Conservation (phyloP, 1,140 invertebrate species). For the Hylaeus volcanicus region DNA sequence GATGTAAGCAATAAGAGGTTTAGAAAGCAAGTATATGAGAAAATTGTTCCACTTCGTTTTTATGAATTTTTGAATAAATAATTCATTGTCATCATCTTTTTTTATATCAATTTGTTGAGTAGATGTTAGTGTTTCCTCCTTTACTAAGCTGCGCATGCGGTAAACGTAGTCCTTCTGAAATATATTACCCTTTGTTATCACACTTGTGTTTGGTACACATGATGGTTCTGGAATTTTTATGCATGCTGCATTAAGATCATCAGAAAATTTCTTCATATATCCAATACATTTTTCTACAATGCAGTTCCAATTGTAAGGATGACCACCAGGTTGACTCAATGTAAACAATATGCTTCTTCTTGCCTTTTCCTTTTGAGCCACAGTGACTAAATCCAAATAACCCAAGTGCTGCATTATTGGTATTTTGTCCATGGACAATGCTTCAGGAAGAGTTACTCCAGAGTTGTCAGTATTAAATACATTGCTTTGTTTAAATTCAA, state of each 20-base stretch:
- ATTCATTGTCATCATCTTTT: constrained; percentile 6
- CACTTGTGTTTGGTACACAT: constrained; percentile 1
- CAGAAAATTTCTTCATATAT: constrained; percentile 83
- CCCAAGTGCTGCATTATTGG: constrained; percentile 87
- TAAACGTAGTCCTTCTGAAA: constrained; percentile 69
- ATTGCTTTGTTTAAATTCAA: constrained; percentile 71
- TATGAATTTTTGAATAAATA: constrained; percentile 67
- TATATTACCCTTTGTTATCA: constrained; percentile 22
- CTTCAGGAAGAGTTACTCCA: constrained; percentile 80
- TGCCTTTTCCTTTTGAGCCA: constrained; percentile 82
- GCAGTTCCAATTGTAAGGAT: constrained; percentile 90
- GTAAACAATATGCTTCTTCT: constrained; percentile 85
- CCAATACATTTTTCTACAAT: constrained; percentile 83
- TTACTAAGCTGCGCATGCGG: constrained; percentile 72
- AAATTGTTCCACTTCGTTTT: constrained; percentile 69
- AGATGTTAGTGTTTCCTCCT: neutral
- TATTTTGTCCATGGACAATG: constrained; percentile 81
- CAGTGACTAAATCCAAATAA: constrained; percentile 84
- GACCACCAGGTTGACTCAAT: constrained; percentile 88
- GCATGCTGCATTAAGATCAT: constrained; percentile 81
- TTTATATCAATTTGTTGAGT: neutral
- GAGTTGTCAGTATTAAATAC: constrained; percentile 54
- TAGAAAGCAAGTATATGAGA: constrained; percentile 73
- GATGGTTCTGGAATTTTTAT: constrained; percentile 58
- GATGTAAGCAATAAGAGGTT: constrained; percentile 85